Base-by-base conservation (phyloP, 2,888 invertebrate genomes). In the Cosmia trapezina region DNA sequence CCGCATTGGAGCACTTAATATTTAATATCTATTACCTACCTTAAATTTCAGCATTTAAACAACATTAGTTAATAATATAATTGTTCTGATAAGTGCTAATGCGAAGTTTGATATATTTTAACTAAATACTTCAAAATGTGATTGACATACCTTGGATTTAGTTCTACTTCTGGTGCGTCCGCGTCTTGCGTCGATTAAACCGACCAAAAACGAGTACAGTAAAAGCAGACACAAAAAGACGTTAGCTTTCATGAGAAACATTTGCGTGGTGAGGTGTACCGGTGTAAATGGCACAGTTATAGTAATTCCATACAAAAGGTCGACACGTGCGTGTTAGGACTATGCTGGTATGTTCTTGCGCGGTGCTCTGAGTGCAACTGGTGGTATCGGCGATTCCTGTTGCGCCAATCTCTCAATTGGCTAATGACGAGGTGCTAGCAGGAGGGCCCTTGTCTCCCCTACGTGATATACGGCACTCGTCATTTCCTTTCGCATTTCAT, bases 141-240 rank as follows among this genome's bases (percentile, higher is more conserved):
- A 5, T 78, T 90, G 28, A 97, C 98, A 96, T 98, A 97, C 98
- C 96, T 98, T 97, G 0, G 98, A 98, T 90, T 98, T 98, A 66
- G 97, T 97, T 87, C 98, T 97, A 83, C 97, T 96, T 87, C 98
- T 96, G 49, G 97, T 96, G 76, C 98, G 96, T 14, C 97, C 98
- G 87, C 98, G 97, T 62, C 98, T 96, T 4, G 97, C 97, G 33
- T 93, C 93, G 73, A 91, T 91, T 53, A 93, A 87, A 33, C 88
- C 86, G 54, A 91, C 80, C 53, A 92, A 82, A 81, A 90, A 88
- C 84, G 87, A 91, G 80, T 84, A 92, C 7, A 93, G 66, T 33
- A 93, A 70, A 4, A 94, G 73, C 56, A 94, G 70, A 66, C 85
- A 86, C 62, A 92, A 73, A 70, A 93, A 76, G 43, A 89, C 69